Evolutionary conservation across 2,797 vertebrate genomes (phyloP).

Genomic region (Aldrovandia affinis): DNA sequence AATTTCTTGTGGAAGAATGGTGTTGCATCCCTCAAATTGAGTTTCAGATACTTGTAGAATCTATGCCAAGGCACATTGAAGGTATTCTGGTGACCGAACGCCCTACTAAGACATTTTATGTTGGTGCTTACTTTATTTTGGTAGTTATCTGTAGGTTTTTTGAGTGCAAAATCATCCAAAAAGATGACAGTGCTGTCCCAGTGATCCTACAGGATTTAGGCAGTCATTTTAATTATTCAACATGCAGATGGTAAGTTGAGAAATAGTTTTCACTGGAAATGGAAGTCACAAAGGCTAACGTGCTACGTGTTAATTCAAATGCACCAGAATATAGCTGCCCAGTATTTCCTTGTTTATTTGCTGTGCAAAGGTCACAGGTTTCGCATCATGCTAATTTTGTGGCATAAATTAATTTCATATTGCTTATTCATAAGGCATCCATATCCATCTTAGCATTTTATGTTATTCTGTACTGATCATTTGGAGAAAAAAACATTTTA

Average conservation of each 20-base stretch:
- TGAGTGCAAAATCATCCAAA: constrained; percentile 19
- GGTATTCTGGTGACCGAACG: no score
- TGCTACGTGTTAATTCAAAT: neutral
- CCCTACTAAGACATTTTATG: no score
- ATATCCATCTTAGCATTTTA: neutral
- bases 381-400: neutral
- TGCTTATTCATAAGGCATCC: neutral
- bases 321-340: neutral
- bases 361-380: constrained; percentile 3
- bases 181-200: neutral
- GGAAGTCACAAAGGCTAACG: neutral
- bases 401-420: neutral
- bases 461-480: neutral
- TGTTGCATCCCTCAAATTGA: no score
- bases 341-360: neutral
- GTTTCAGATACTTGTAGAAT: no score
- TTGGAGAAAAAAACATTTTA: neutral
- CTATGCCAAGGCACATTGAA: no score
- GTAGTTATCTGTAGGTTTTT: constrained; percentile 12
- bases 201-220: constrained; percentile 15
- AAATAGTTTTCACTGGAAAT: constrained; percentile 15
- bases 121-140: no score
- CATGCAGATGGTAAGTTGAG: neutral
- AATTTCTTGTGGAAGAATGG: no score
- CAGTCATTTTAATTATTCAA: constrained; percentile 13